A percentile compares a stretch with the other conserved stretches of the same genome.
Conservation (phyloP, 2,797 vertebrate species). For the Eremophila alpestris region DNA sequence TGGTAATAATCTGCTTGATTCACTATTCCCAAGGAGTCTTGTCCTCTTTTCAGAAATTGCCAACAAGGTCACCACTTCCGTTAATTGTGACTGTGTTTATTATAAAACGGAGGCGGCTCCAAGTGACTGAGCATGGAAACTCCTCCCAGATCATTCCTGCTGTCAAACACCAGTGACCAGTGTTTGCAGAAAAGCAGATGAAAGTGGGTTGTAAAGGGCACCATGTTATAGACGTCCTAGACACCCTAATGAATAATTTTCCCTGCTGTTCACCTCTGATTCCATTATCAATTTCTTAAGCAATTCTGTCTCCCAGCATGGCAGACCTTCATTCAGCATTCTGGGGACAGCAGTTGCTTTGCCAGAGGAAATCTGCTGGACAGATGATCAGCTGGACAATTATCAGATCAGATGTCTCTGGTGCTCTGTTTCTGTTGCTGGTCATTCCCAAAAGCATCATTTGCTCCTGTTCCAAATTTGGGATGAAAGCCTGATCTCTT, state of each 20-base stretch:
- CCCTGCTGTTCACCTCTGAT: neutral
- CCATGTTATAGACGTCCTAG: neutral
- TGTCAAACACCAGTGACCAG: neutral
- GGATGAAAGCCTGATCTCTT: neutral
- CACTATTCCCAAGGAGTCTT: neutral
- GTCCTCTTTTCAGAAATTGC: neutral
- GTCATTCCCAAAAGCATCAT: neutral
- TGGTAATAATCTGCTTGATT: slow-evolving; percentile 19
- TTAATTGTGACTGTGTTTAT: slow-evolving; percentile 55
- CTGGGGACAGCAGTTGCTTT: neutral
- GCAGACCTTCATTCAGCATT: neutral
- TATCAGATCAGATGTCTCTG: neutral
- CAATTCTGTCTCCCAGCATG: neutral
- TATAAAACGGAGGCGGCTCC: neutral
- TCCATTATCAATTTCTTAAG: neutral
- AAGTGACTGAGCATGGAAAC: neutral
- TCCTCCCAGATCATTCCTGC: neutral
- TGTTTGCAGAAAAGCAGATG: neutral
- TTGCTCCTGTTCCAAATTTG: neutral
- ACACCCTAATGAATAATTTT: neutral
- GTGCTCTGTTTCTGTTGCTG: neutral
- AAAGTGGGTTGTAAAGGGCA: neutral
- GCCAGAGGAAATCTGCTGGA: neutral
- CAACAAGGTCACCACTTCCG: slow-evolving; percentile 25
- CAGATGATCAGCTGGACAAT: neutral